Evolutionary conservation across 2,113 vertebrate species (phyloP).

Genomic region (Rhabdomys dilectus): DNA sequence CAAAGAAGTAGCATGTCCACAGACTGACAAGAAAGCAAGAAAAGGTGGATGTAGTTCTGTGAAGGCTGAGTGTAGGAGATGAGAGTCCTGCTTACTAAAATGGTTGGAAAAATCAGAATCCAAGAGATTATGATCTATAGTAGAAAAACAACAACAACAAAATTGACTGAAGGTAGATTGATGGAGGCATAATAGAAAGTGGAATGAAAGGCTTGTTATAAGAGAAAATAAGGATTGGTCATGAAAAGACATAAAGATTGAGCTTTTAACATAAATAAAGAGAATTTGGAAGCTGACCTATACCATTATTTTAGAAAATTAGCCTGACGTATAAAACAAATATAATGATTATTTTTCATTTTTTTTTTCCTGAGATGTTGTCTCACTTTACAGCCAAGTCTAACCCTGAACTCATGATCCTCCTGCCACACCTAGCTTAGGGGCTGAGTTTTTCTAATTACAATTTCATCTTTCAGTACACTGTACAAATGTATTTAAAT

Average conservation of each 20-base stretch:
- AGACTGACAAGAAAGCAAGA: conserved; percentile 17
- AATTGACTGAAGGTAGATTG: conserved; percentile 1
- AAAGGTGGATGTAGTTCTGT: neutral
- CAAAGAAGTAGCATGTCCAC: conserved; percentile 5
- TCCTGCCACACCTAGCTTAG: neutral
- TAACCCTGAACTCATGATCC: neutral
- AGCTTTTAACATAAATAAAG: conserved; percentile 20
- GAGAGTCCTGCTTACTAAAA: conserved; percentile 36
- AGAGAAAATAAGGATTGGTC: conserved; percentile 33
- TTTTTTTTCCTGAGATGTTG: neutral
- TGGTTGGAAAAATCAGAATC: conserved; percentile 19
- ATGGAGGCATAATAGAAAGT: neutral
- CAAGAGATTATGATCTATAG: neutral
- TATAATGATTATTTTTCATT: neutral
- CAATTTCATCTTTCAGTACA: conserved; percentile 40
- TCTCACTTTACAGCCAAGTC: neutral
- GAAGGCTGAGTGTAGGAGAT: conserved; percentile 23
- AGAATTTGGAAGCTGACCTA: conserved; percentile 39
- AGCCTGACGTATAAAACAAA: conserved; percentile 40
- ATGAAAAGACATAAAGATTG: conserved; percentile 40
- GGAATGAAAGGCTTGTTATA: neutral
- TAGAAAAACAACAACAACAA: conserved; percentile 44
- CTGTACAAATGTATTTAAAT: conserved; percentile 25
- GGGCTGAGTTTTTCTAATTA: conserved; percentile 22
- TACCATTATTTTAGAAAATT: conserved; percentile 61